A percentile compares a stretch with the other conserved stretches of the same genome.
These are phyloP conservation scores for Clarias pachynema DNA, from an alignment of 2,797 vertebrate genomes.

Conservation along the genomic window DNA sequence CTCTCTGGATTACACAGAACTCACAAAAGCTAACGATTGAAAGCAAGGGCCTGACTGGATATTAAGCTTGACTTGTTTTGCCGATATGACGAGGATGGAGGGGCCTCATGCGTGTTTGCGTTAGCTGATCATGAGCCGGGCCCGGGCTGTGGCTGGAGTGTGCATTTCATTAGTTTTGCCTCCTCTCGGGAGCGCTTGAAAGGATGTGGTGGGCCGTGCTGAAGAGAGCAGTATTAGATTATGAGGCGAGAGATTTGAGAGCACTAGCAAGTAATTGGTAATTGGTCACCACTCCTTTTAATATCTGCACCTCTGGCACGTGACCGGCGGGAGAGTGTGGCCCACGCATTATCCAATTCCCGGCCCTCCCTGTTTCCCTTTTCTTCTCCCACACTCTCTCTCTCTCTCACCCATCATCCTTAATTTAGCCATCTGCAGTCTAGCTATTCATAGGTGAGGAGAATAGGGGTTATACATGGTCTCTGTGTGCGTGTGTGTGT, in stretches of 20 bases:
- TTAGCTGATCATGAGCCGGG: constrained; percentile 61
- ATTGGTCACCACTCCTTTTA: constrained; percentile 77
- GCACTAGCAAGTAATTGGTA: constrained; percentile 75
- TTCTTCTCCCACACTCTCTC: constrained; percentile 5
- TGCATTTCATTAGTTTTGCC: constrained; percentile 75
- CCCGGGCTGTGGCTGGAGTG: constrained; percentile 59
- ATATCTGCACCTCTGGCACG: constrained; percentile 57
- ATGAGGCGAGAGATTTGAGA: constrained; percentile 72
- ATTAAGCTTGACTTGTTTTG: constrained; percentile 63
- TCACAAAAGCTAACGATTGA: constrained; percentile 61
- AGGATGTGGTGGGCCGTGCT: constrained; percentile 61
- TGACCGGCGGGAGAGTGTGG: constrained; percentile 21
- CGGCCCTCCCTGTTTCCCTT: constrained; percentile 20
- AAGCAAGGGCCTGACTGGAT: constrained; percentile 57
- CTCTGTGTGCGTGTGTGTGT: not conserved
- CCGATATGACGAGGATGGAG: constrained; percentile 59
- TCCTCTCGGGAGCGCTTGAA: constrained; percentile 63
- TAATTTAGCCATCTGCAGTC: constrained; percentile 20
- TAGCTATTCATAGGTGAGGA: not conserved
- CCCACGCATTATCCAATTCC: constrained; percentile 36
- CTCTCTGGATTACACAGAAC: constrained; percentile 63
- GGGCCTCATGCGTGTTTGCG: constrained; percentile 63
- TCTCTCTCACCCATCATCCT: constrained; percentile 3
- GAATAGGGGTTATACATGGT: not conserved
- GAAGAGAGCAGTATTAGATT: constrained; percentile 63